Evolutionary conservation across 2,888 invertebrate species (phyloP).

Genomic region (Amblyjoppa proteus): DNA sequence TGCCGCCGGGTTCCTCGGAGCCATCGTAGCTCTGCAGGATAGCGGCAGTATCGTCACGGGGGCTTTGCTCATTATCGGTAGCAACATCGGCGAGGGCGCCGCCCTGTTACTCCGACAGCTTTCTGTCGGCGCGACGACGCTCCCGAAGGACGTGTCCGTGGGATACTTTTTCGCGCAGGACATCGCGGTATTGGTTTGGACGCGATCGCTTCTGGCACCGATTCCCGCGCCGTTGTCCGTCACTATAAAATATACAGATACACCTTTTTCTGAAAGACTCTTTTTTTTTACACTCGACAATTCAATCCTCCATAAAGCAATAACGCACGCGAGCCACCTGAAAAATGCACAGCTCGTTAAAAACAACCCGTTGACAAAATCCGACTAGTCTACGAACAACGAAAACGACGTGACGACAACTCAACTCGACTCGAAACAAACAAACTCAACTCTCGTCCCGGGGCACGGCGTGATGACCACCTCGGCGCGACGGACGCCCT

Average conservation of each 20-base stretch:
- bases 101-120: constrained; percentile 70
- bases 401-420: background rate
- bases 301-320: constrained; percentile 39
- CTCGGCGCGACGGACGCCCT: background rate
- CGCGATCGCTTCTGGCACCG: constrained; percentile 63
- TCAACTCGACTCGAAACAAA: background rate
- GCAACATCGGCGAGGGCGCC: constrained; percentile 70
- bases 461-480: background rate
- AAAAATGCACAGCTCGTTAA: constrained; percentile 5
- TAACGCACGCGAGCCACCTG: constrained; percentile 38
- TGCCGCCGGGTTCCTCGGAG: constrained; percentile 69
- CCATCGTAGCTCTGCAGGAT: constrained; percentile 73
- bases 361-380: background rate
- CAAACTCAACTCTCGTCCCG: background rate
- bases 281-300: constrained; percentile 26
- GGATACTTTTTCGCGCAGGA: constrained; percentile 70
- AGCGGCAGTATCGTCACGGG: constrained; percentile 75
- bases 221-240: constrained; percentile 74
- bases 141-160: constrained; percentile 72
- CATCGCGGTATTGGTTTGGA: constrained; percentile 63
- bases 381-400: background rate
- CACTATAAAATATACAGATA: constrained; percentile 79
- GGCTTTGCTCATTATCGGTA: constrained; percentile 73
- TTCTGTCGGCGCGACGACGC: constrained; percentile 76
- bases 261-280: constrained; percentile 68